Percentiles rank a stretch among this genome's conserved stretches.
phyloP scores from a whole-genome alignment of 2,797 vertebrate species.

The Nannoperca obscura region DNA sequence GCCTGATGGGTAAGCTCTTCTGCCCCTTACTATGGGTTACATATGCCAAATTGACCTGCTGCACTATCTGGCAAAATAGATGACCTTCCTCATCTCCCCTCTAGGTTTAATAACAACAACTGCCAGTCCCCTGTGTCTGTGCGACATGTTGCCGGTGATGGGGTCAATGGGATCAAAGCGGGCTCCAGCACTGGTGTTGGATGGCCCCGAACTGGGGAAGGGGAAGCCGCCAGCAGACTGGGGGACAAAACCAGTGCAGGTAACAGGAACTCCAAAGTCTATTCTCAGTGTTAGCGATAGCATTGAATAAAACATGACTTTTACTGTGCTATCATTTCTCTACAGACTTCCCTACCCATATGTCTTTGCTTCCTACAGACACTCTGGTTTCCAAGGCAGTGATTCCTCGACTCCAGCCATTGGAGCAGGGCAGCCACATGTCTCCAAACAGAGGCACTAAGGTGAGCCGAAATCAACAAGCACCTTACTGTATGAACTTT shows the following conservation, averaged over 20 bases:
- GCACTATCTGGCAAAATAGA: background rate
- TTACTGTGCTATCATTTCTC: background rate
- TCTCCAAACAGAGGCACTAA: conserved; percentile 93
- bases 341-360: conserved; percentile 4
- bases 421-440: conserved; percentile 89
- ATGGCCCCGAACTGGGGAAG: conserved; percentile 91
- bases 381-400: conserved; percentile 83
- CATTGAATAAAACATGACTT: background rate
- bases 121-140: conserved; percentile 91
- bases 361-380: conserved; percentile 84
- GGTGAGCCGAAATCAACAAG: conserved; percentile 76
- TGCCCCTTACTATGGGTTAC: background rate
- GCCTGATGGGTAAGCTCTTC: conserved; percentile 91
- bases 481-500: background rate
- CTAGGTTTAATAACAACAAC: conserved; percentile 94
- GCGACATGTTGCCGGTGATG: conserved; percentile 89
- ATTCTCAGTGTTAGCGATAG: background rate
- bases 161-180: conserved; percentile 86
- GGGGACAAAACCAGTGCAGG: conserved; percentile 75
- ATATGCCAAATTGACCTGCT: background rate
- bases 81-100: conserved; percentile 29
- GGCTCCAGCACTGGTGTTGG: conserved; percentile 65
- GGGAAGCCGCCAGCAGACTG: conserved; percentile 53
- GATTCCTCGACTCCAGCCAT: conserved; percentile 88
- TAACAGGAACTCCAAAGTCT: conserved; percentile 38